A percentile compares a stretch with the other conserved stretches of the same genome.
phyloP scores from a whole-genome alignment of 1,140 invertebrate species.

The Uloborus diversus region DNA sequence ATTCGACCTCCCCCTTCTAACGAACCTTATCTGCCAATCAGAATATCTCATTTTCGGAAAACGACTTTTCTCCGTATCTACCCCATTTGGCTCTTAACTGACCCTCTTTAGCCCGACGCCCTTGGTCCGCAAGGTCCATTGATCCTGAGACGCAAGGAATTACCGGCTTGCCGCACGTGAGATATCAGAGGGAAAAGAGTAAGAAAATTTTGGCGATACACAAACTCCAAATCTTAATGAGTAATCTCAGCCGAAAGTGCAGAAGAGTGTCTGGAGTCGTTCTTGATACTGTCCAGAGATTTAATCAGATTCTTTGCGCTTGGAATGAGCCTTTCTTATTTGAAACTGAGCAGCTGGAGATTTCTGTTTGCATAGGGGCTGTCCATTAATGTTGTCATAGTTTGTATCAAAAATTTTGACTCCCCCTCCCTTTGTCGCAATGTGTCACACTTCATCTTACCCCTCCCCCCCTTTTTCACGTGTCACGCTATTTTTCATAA shows the following conservation, averaged over 20 bases:
- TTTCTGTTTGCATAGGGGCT: too few relatives aligned
- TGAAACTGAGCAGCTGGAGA: too few relatives aligned
- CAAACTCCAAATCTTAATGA: constrained; percentile 47
- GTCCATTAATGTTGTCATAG: too few relatives aligned
- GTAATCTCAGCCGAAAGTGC: constrained; percentile 39
- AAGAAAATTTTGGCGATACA: background rate
- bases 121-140: constrained; percentile 18
- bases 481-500: too few relatives aligned
- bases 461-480: too few relatives aligned
- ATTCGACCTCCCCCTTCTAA: constrained; percentile 42
- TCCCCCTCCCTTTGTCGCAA: too few relatives aligned
- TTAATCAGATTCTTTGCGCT: too few relatives aligned
- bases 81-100: constrained; percentile 51
- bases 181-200: background rate
- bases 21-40: constrained; percentile 53
- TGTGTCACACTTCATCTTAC: too few relatives aligned
- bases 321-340: too few relatives aligned
- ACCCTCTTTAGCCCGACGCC: constrained; percentile 36
- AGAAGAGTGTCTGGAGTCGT: constrained; percentile 1
- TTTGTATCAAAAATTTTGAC: too few relatives aligned
- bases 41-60: constrained; percentile 54
- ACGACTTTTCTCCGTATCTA: constrained; percentile 52
- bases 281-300: too few relatives aligned
- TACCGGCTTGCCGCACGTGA: background rate
- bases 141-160: constrained; percentile 13